phyloP scores from a whole-genome alignment of 2,113 vertebrate genomes.

The Varanus salvator region DNA sequence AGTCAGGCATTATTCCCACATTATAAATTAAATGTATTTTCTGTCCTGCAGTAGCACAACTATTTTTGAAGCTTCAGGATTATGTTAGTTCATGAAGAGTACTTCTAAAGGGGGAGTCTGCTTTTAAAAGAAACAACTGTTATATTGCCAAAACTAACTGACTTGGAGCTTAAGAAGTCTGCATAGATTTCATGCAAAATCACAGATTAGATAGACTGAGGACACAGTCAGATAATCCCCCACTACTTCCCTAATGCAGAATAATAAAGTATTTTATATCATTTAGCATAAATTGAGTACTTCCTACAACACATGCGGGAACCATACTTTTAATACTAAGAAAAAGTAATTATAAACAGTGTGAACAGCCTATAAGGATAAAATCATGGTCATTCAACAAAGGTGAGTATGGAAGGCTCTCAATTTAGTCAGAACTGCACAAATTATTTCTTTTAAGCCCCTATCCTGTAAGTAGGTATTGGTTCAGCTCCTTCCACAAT shows the following conservation, averaged over 20 bases:
- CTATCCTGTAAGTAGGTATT: neutral
- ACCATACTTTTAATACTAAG: no score
- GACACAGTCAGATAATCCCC: neutral
- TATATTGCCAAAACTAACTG: neutral
- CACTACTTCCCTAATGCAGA: no score
- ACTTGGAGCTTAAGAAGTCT: neutral
- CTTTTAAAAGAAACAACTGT: conserved; percentile 27
- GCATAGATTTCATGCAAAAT: neutral
- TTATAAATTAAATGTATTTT: conserved; percentile 26
- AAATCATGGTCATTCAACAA: no score
- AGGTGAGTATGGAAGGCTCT: no score
- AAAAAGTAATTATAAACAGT: no score
- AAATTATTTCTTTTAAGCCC: neutral
- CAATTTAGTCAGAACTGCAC: neutral
- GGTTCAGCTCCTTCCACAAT: neutral
- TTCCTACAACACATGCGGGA: no score
- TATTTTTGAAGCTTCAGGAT: neutral
- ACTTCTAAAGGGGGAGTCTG: conserved; percentile 12
- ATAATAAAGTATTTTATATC: neutral
- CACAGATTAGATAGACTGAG: conserved; percentile 1
- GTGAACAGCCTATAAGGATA: no score
- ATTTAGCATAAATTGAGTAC: neutral
- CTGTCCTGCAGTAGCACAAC: conserved; percentile 10
- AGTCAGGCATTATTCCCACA: conserved; percentile 6
- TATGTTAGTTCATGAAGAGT: neutral